These are phyloP conservation scores for Rhipidura dahli DNA, from an alignment of 2,113 vertebrate genomes.

Conservation along the genomic window DNA sequence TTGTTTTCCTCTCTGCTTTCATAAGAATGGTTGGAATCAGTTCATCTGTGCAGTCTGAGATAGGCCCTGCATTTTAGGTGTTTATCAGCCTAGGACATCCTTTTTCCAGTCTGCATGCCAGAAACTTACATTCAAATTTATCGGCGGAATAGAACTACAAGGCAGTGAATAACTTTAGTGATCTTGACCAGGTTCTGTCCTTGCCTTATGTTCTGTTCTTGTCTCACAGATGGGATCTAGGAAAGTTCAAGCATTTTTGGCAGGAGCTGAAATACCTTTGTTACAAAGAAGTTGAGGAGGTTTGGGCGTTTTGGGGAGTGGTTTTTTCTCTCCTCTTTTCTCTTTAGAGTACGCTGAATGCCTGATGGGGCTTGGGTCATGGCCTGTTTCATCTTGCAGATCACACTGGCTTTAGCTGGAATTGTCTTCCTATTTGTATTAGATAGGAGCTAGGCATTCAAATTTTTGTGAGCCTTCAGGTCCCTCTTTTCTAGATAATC, in stretches of 20 bases:
- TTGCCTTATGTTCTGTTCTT: neutral
- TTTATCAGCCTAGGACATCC: neutral
- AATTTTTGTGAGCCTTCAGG: neutral
- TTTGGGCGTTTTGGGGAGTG: neutral
- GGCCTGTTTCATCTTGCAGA: neutral
- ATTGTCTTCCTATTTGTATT: neutral
- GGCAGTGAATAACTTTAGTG: neutral
- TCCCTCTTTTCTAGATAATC: neutral
- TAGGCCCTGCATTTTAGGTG: neutral
- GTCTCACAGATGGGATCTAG: neutral
- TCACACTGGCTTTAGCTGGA: neutral
- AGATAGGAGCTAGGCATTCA: neutral
- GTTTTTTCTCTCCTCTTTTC: neutral
- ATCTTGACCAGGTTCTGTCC: neutral
- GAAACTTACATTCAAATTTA: neutral
- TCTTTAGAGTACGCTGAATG: neutral
- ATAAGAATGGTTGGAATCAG: constrained; percentile 2
- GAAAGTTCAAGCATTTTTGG: neutral
- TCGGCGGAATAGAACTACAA: neutral
- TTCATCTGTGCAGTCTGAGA: neutral
- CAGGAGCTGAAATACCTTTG: neutral
- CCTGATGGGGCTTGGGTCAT: neutral
- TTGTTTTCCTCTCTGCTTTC: neutral
- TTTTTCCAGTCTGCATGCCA: constrained; percentile 14
- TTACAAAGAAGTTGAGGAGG: neutral